Conservation (phyloP, 2,888 invertebrate species). For the Rosalia funebris region DNA sequence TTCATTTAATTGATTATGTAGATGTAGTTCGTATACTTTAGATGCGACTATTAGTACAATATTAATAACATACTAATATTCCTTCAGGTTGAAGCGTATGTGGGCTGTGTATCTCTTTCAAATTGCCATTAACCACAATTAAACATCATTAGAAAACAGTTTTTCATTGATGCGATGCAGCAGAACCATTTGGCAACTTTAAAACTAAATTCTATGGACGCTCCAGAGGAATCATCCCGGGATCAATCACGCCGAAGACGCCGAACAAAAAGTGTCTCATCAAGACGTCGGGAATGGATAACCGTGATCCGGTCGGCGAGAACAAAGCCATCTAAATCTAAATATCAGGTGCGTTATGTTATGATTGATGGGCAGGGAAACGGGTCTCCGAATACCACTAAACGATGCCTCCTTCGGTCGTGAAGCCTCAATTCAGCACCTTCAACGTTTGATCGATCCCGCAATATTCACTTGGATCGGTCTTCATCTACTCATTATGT, state of each 20-base stretch:
- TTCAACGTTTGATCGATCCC: slow-evolving; percentile 58
- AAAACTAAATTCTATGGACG: too few species aligned
- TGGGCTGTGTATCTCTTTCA: too few species aligned
- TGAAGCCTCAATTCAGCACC: slow-evolving; percentile 63
- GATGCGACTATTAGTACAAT: neutral
- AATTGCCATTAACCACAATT: too few species aligned
- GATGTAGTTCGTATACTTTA: neutral
- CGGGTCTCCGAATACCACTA: slow-evolving; percentile 48
- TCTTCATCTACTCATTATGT: slow-evolving; percentile 59
- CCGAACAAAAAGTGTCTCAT: too few species aligned
- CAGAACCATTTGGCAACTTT: too few species aligned
- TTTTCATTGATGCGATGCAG: too few species aligned
- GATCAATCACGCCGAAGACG: too few species aligned
- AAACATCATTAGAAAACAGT: too few species aligned
- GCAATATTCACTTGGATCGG: slow-evolving; percentile 54
- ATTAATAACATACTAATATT: too few species aligned
- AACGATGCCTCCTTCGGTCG: slow-evolving; percentile 58
- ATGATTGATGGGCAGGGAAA: slow-evolving; percentile 61
- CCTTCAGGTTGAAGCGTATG: too few species aligned
- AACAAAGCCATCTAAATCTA: slow-evolving; percentile 59
- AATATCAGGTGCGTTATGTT: slow-evolving; percentile 60
- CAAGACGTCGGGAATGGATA: neutral
- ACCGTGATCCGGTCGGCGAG: slow-evolving; percentile 31
- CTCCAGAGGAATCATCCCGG: too few species aligned
- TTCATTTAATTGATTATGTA: neutral